These are phyloP conservation scores for Ectemnius cavifrons DNA, from an alignment of 2,888 invertebrate species.

Conservation along the genomic window DNA sequence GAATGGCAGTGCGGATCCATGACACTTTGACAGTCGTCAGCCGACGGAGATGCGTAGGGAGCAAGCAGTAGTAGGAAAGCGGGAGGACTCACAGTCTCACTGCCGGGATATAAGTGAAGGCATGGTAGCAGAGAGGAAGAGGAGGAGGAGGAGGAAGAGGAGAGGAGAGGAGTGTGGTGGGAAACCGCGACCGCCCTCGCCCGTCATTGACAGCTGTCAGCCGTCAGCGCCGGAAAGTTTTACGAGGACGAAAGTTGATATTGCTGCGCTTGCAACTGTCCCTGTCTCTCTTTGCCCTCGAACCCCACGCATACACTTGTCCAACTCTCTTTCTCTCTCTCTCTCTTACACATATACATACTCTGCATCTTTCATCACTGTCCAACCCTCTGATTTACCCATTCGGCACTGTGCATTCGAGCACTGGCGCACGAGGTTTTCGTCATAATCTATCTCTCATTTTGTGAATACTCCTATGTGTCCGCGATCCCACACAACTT, in stretches of 20 bases:
- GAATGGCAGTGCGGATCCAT: slow-evolving; percentile 53
- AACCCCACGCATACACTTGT: background rate
- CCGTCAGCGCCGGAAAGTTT: slow-evolving; percentile 71
- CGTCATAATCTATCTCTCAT: slow-evolving; percentile 4
- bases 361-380: background rate
- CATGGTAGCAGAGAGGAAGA: background rate
- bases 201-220: slow-evolving; percentile 73
- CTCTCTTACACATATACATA: background rate
- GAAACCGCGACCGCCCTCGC: slow-evolving; percentile 54
- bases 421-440: slow-evolving; percentile 1
- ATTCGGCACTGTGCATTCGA: background rate
- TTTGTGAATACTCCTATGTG: background rate
- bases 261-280: slow-evolving; percentile 69
- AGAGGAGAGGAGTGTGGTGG: slow-evolving; percentile 24
- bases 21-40: slow-evolving; percentile 68
- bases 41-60: slow-evolving; percentile 34
- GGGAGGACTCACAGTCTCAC: slow-evolving; percentile 7
- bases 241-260: slow-evolving; percentile 69
- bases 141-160: slow-evolving; percentile 22
- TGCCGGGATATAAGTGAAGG: slow-evolving; percentile 36
- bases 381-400: background rate
- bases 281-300: slow-evolving; percentile 7
- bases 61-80: slow-evolving; percentile 4
- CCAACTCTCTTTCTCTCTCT: background rate
- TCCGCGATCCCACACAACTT: background rate